Base-by-base conservation (phyloP, 2,888 invertebrate genomes). In the Mythimna impura region DNA sequence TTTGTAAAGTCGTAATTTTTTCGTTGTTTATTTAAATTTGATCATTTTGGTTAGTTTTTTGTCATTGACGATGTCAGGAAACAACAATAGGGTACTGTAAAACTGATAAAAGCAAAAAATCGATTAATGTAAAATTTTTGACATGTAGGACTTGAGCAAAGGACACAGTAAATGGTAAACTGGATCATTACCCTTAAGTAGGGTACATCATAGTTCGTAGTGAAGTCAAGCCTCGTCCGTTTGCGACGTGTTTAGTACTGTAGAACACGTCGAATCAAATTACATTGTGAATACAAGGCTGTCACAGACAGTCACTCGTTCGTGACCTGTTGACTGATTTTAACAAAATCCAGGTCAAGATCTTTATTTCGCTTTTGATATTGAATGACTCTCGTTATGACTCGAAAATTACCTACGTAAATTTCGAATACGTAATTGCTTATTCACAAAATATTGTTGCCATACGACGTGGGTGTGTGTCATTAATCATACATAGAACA, bases 281-380 rank as follows among this genome's bases (percentile, higher is more conserved):
- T 91, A 91, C 91, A 90, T 89, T 90, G 88, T 89, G 86, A 88
- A 89, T 89, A 91, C 95, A 95, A 95, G 95, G 95, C 91, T 95
- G 92, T 93, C 91, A 91, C 93, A 89, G 90, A 89, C 91, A 94
- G 94, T 94, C 95, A 94, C 94, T 95, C 93, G 95, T 94, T 95
- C 95, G 93, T 95, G 95, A 95, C 95, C 95, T 90, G 94, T 91
- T 95, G 94, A 94, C 94, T 95, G 94, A 95, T 94, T 95, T 94
- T 92, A 92, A 92, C 89, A 89, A 89, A 92, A 95, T 92, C 90
- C 92, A 92, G 95, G 95, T 95, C 95, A 95, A 95, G 95, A 95
- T 94, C 95, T 94, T 94, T 93, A 93, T 92, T 93, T 93, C 88
- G 90, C 89, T 91, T 92, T 92, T 92, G 87, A 92, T 93, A 92